phyloP scores from a whole-genome alignment of 2,797 vertebrate genomes.

The Remorina albescens region DNA sequence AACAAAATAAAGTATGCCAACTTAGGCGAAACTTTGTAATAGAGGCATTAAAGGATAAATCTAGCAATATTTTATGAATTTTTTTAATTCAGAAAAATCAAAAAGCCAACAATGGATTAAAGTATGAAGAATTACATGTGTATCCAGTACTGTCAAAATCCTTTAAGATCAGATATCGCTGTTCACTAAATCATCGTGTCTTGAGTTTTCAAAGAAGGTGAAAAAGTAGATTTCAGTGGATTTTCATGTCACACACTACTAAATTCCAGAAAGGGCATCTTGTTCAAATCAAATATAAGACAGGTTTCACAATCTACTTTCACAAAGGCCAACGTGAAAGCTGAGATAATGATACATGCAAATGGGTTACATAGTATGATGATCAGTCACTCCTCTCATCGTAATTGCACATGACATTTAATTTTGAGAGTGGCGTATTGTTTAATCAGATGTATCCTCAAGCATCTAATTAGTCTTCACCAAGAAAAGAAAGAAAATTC shows the following conservation, averaged over 20 bases:
- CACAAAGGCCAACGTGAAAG: conserved; percentile 42
- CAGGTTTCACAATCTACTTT: conserved; percentile 41
- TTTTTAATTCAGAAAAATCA: conserved; percentile 5
- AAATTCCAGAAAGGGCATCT: conserved; percentile 43
- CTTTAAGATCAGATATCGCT: background rate
- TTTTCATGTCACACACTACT: conserved; percentile 12
- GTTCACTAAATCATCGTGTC: conserved; percentile 12
- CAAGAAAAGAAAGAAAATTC: conserved; percentile 63
- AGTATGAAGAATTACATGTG: background rate
- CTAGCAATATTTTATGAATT: background rate
- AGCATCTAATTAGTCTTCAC: conserved; percentile 79
- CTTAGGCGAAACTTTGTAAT: conserved; percentile 37
- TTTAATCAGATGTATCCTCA: conserved; percentile 82
- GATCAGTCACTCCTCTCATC: conserved; percentile 64
- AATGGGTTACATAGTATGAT: conserved; percentile 48
- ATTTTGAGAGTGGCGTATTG: conserved; percentile 70
- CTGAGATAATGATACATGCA: conserved; percentile 51
- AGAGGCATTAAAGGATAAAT: conserved; percentile 4
- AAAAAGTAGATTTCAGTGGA: conserved; percentile 29
- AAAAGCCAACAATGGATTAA: conserved; percentile 23
- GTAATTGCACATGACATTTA: conserved; percentile 85
- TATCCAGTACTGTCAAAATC: background rate
- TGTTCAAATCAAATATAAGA: conserved; percentile 45
- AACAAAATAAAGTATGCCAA: conserved; percentile 43
- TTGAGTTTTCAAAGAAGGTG: conserved; percentile 30